phyloP scores from a whole-genome alignment of 2,888 invertebrate genomes.

The Invenusta paracnida region DNA sequence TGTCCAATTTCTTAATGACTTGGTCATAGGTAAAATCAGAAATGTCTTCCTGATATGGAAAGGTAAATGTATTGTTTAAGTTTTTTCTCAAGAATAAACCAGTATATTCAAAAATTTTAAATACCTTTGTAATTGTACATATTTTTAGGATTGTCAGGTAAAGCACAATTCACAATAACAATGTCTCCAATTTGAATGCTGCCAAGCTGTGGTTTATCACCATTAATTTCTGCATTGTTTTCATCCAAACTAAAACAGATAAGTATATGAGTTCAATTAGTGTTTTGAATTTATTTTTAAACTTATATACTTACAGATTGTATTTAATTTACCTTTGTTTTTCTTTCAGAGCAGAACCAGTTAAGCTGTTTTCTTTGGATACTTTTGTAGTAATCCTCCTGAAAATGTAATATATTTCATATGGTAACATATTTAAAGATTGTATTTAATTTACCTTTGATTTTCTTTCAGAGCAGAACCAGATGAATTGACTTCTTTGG shows the following conservation, averaged over 20 bases:
- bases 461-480: neutral
- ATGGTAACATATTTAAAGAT: neutral
- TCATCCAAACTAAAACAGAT: neutral
- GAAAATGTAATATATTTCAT: neutral
- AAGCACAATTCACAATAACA: too few species aligned
- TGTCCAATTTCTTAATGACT: too few species aligned
- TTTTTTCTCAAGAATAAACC: too few species aligned
- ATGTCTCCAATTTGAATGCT: neutral
- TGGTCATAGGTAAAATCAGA: too few species aligned
- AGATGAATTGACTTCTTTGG: too few species aligned
- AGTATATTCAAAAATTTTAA: too few species aligned
- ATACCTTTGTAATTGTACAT: too few species aligned
- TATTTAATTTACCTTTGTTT: neutral
- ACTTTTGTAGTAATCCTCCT: neutral
- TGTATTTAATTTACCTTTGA: neutral
- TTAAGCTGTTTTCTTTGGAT: neutral
- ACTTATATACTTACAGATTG: neutral
- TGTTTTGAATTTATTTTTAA: neutral
- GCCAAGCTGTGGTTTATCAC: neutral
- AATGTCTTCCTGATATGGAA: too few species aligned
- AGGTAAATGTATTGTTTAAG: too few species aligned
- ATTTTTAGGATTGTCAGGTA: too few species aligned
- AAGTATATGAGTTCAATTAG: neutral
- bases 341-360: neutral
- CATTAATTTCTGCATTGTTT: neutral